Conservation (phyloP, 1,140 invertebrate genomes). For the Lasioglossum albipes region DNA sequence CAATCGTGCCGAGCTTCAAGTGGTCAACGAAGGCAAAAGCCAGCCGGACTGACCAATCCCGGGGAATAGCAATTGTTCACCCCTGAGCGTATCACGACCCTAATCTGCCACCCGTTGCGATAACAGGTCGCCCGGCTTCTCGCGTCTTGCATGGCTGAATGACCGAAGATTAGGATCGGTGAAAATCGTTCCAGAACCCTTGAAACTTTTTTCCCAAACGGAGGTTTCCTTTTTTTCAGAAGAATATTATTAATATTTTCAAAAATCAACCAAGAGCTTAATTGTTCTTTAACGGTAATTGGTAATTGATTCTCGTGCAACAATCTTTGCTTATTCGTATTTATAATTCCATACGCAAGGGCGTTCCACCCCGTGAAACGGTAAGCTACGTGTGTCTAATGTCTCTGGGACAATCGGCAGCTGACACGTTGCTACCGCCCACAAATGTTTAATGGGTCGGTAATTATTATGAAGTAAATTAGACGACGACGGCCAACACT, state of each 20-base stretch:
- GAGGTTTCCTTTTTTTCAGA: background rate
- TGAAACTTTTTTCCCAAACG: background rate
- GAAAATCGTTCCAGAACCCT: constrained; percentile 6
- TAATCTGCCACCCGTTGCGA: constrained; percentile 38
- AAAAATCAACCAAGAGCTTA: no score
- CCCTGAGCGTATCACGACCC: constrained; percentile 30
- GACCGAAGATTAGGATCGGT: constrained; percentile 12
- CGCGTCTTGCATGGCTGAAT: constrained; percentile 19
- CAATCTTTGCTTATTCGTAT: constrained; percentile 12
- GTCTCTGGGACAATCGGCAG: constrained; percentile 61
- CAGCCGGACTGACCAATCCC: constrained; percentile 35
- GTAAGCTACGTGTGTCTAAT: constrained; percentile 48
- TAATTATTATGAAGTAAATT: constrained; percentile 71
- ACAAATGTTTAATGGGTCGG: constrained; percentile 64
- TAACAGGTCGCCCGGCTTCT: constrained; percentile 40
- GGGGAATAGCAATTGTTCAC: background rate
- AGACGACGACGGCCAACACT: constrained; percentile 27
- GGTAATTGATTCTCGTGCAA: background rate
- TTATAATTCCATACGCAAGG: constrained; percentile 11
- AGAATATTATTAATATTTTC: no score
- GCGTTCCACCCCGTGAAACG: background rate
- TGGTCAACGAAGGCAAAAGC: constrained; percentile 35
- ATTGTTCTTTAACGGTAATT: background rate
- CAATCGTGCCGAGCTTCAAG: background rate
- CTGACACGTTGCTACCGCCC: constrained; percentile 62